Evolutionary conservation across 2,888 invertebrate species (phyloP).

Genomic region (Cheilosia scutellata): DNA sequence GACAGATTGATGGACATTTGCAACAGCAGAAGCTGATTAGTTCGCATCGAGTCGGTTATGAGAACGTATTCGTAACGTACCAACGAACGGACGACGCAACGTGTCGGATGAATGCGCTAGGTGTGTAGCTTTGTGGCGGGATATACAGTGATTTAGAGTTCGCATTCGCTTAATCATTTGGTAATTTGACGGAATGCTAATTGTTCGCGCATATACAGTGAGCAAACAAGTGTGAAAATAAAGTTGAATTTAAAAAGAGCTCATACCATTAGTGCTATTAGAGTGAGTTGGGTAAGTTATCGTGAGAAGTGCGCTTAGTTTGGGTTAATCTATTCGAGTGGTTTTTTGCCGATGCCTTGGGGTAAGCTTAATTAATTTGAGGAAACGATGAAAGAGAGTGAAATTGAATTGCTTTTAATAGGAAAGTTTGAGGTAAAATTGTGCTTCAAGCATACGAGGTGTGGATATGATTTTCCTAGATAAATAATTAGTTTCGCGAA

Average conservation of each 20-base stretch:
- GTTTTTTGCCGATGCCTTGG: background rate
- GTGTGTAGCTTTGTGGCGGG: slow-evolving; percentile 55
- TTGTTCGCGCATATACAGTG: slow-evolving; percentile 53
- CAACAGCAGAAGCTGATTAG: slow-evolving; percentile 67
- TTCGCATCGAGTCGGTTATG: slow-evolving; percentile 69
- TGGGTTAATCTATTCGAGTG: background rate
- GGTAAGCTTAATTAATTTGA: slow-evolving; percentile 1
- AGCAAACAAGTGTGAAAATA: slow-evolving; percentile 43
- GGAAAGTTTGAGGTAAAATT: too few relatives aligned
- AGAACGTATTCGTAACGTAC: slow-evolving; percentile 36
- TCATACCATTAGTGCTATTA: slow-evolving; percentile 33
- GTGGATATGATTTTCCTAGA: too few relatives aligned
- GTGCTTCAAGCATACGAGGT: too few relatives aligned
- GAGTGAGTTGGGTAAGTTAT: slow-evolving; percentile 40
- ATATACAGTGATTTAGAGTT: slow-evolving; percentile 47
- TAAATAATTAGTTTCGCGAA: too few relatives aligned
- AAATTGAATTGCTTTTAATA: background rate
- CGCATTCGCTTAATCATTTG: slow-evolving; percentile 50
- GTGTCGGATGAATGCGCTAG: slow-evolving; percentile 23
- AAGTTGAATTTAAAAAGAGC: slow-evolving; percentile 36
- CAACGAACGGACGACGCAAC: slow-evolving; percentile 24
- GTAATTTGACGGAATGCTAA: slow-evolving; percentile 68
- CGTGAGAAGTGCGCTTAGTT: slow-evolving; percentile 31
- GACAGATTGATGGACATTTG: slow-evolving; percentile 63
- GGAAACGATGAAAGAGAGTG: background rate